Base-by-base conservation (phyloP, 2,113 vertebrate species). In the Pelecanoides urinatrix region DNA sequence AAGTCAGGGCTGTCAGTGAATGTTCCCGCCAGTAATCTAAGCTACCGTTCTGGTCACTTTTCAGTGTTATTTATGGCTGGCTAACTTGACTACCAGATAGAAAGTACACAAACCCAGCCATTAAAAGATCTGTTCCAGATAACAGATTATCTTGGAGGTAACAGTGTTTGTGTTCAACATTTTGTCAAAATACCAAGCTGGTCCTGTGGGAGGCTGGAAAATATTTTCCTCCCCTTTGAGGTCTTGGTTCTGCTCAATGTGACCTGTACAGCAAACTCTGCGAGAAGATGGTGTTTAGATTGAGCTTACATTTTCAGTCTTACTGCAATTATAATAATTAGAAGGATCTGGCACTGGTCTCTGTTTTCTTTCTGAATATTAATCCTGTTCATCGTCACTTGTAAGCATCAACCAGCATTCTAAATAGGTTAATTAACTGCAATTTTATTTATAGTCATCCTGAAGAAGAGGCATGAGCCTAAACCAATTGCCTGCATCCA, bases 81-180 rank as follows among this genome's bases (percentile, higher is more conserved):
- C 23, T 93, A 90, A 71, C 79, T 94, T 87, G 56, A 38, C 74
- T 92, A 93, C 80, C 63, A 89, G 38, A 87, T 22, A 94, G 59
- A 95, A 96, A 92, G 63, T 82, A 94, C 91, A 89, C 26, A 95
- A 52, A 96, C 42, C 11, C 12, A 77, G 52, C 8, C 55, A 96
- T 88, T 95, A 85, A 95, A 95, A 97, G 81, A 88, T 94, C 86
- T 90, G 12, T 73, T 94, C 91, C 95, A 95, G 90, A 90, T 91
- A 91, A 94, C 44, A 83, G 45, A 96, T 92, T 86, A 73, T 91
- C 72, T 93, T 92, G 78, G 40, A 81, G 63, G 88, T 93, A 94
- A 90, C 47, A 86, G 63, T 76, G 94, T 87, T 95, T 94, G 81
- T 49, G 88, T 81, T 66, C 92, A 88, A 68, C 44, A 59, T 94